These are phyloP conservation scores for Pandemis corylana DNA, from an alignment of 2,888 invertebrate species.

Conservation along the genomic window DNA sequence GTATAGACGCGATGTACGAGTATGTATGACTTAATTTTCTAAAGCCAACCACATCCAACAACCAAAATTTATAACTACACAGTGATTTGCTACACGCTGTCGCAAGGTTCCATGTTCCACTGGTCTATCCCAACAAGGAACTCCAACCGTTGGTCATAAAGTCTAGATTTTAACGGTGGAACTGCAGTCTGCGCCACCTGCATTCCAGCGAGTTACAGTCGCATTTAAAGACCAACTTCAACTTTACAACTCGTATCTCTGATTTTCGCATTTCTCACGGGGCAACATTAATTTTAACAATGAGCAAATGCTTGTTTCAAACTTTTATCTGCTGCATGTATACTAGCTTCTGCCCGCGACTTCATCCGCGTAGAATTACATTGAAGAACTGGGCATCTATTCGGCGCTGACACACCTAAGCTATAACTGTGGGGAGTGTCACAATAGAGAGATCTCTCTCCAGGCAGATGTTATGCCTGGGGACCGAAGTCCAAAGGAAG, in stretches of 20 bases:
- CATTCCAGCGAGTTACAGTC: not conserved
- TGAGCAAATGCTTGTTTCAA: not conserved
- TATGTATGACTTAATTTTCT: not conserved
- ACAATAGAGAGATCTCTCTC: no score
- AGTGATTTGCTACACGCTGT: not conserved
- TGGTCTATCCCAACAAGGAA: not conserved
- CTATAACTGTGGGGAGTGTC: no score
- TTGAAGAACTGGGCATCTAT: no score
- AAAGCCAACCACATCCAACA: constrained; percentile 1
- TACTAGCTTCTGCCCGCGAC: no score
- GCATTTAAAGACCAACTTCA: not conserved
- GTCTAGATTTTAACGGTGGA: not conserved
- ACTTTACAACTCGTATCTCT: not conserved
- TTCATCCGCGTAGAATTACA: no score
- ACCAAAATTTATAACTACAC: not conserved
- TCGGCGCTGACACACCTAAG: no score
- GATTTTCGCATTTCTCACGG: not conserved
- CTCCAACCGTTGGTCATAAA: not conserved
- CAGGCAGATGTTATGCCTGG: no score
- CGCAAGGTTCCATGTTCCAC: not conserved
- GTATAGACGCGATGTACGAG: not conserved
- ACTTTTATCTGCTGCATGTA: not conserved
- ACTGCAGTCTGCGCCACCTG: not conserved
- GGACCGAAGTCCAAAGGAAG: no score
- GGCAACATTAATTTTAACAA: not conserved